A percentile compares a stretch with the other conserved stretches of the same genome.
phyloP scores from a whole-genome alignment of 2,797 vertebrate species.

The Propithecus perrieri region DNA sequence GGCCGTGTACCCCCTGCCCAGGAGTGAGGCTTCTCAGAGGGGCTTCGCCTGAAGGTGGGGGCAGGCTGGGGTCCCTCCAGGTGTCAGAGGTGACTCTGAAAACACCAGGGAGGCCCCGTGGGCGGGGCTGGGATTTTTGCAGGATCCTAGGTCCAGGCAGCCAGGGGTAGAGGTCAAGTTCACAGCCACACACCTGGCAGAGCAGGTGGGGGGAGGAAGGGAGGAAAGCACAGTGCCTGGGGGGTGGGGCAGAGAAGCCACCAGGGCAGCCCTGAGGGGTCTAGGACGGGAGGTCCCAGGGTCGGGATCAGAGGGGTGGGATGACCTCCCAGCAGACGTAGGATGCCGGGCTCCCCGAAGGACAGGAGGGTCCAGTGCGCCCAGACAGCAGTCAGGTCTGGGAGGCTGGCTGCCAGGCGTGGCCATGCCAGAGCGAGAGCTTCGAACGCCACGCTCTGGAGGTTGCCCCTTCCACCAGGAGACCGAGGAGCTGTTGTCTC shows the following conservation, averaged over 20 bases:
- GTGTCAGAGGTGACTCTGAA: background rate
- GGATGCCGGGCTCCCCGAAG: background rate
- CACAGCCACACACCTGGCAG: background rate
- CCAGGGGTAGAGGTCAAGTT: background rate
- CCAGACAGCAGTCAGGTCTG: background rate
- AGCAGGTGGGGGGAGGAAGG: background rate
- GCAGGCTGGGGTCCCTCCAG: background rate
- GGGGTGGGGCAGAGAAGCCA: background rate
- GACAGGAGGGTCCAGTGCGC: fast-evolving
- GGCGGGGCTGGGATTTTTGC: background rate
- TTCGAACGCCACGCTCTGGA: fast-evolving
- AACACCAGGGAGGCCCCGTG: background rate
- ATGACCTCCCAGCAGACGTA: background rate
- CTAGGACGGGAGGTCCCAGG: background rate
- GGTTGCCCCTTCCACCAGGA: fast-evolving
- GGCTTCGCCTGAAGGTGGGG: background rate
- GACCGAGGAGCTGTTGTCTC: background rate
- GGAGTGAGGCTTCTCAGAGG: background rate
- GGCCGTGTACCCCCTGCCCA: background rate
- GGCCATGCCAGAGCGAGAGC: fast-evolving
- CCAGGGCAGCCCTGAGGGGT: background rate
- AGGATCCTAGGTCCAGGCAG: background rate
- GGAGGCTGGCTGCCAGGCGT: background rate
- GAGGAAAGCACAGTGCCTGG: background rate
- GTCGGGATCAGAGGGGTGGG: background rate